Evolutionary conservation across 2,797 vertebrate species (phyloP).

Genomic region (Chaetophractus vellerosus): DNA sequence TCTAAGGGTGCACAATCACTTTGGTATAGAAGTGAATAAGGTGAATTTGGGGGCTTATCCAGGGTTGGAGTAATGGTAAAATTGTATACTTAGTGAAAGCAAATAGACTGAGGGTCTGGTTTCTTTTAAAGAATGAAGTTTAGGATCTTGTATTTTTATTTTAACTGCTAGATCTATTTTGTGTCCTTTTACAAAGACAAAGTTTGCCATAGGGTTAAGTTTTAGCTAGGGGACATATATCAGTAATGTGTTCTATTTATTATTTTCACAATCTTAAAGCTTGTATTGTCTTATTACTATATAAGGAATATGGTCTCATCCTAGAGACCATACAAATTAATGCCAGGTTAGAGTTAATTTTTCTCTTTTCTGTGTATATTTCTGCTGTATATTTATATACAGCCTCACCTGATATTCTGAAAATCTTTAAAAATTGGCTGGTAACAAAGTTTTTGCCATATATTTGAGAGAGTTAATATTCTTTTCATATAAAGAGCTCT

Average conservation of each 20-base stretch:
- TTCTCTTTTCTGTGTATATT: slow-evolving; percentile 41
- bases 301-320: not conserved
- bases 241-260: slow-evolving; percentile 23
- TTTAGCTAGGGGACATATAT: slow-evolving; percentile 35
- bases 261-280: slow-evolving; percentile 36
- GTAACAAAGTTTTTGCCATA: not conserved
- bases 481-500: slow-evolving; percentile 20
- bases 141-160: slow-evolving; percentile 31
- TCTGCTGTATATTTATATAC: slow-evolving; percentile 31
- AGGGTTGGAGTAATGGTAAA: not conserved
- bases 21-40: not conserved
- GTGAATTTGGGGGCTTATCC: slow-evolving; percentile 8
- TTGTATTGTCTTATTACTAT: not conserved
- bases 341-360: not conserved
- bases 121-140: slow-evolving; percentile 48
- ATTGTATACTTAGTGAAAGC: slow-evolving; percentile 34
- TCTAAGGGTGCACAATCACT: not conserved
- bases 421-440: not conserved
- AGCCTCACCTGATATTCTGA: slow-evolving; percentile 3
- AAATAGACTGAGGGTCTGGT: not conserved
- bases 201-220: slow-evolving; percentile 36
- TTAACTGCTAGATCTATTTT: not conserved
- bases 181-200: not conserved
- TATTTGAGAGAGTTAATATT: slow-evolving; percentile 49
- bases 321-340: slow-evolving; percentile 17